These are phyloP conservation scores for Phataginus tricuspis DNA, from an alignment of 2,797 vertebrate species.

Conservation along the genomic window DNA sequence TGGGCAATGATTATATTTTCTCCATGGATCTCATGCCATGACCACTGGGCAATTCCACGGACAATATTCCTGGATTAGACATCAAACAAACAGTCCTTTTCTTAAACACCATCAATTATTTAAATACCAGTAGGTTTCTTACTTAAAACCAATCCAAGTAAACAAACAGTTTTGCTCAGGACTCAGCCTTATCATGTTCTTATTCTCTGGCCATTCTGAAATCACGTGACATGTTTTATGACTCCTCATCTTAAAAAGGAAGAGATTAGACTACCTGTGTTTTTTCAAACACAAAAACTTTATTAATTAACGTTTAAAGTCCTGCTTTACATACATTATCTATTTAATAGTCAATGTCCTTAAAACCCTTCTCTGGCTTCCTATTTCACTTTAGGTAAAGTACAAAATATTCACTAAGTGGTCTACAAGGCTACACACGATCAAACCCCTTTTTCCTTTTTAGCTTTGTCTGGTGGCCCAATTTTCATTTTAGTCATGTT, in stretches of 20 bases:
- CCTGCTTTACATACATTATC: not conserved
- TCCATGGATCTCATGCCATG: not conserved
- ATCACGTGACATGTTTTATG: not conserved
- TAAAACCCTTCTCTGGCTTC: not conserved
- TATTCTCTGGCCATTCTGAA: not conserved
- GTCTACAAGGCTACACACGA: not conserved
- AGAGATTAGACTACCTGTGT: not conserved
- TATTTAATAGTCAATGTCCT: not conserved
- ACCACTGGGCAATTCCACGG: not conserved
- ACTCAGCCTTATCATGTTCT: not conserved
- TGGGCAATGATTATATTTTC: not conserved
- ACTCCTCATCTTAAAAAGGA: not conserved
- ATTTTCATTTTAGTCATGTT: not conserved
- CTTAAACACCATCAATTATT: not conserved
- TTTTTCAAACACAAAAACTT: not conserved
- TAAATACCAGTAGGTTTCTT: not conserved
- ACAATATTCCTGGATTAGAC: not conserved
- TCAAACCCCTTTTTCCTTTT: not conserved
- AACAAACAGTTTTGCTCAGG: not conserved
- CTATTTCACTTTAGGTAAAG: not conserved
- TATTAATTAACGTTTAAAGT: not conserved
- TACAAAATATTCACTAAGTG: not conserved
- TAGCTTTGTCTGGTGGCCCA: not conserved
- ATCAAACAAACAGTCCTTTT: constrained; percentile 16
- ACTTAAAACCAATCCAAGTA: not conserved